phyloP scores from a whole-genome alignment of 2,797 vertebrate species.

The Paratrypauchen microcephalus region DNA sequence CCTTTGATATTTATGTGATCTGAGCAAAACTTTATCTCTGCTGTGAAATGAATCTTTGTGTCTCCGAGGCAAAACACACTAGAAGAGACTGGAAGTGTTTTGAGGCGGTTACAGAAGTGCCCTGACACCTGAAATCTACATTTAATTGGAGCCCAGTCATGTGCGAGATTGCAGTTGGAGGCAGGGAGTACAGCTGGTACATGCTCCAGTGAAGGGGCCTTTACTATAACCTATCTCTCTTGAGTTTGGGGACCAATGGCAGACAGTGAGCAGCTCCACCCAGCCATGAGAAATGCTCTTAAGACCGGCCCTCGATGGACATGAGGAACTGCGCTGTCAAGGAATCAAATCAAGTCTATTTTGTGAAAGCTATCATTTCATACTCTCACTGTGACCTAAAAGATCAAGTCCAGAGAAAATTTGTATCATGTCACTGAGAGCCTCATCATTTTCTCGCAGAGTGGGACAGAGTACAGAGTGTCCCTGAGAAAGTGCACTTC shows the following conservation, averaged over 20 bases:
- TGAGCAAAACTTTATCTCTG: slow-evolving; percentile 8
- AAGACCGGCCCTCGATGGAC: slow-evolving; percentile 32
- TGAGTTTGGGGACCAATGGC: slow-evolving; percentile 62
- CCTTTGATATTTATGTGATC: slow-evolving; percentile 12
- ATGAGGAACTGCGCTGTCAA: slow-evolving; percentile 35
- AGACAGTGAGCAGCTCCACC: slow-evolving; percentile 52
- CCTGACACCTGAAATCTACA: slow-evolving; percentile 57
- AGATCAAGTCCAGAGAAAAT: slow-evolving; percentile 2
- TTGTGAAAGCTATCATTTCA: slow-evolving; percentile 34
- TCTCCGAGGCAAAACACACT: not conserved
- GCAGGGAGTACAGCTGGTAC: slow-evolving; percentile 44
- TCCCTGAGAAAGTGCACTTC: not conserved
- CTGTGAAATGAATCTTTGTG: slow-evolving; percentile 18
- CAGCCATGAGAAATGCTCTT: slow-evolving; percentile 59
- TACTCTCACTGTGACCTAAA: slow-evolving; percentile 16
- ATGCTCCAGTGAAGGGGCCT: slow-evolving; percentile 47
- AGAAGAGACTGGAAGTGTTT: slow-evolving; percentile 24
- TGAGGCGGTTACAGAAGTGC: slow-evolving; percentile 23
- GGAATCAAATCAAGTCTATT: slow-evolving; percentile 31
- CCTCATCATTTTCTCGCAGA: not conserved
- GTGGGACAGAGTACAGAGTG: not conserved
- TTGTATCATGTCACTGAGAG: slow-evolving; percentile 3
- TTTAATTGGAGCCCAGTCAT: slow-evolving; percentile 61
- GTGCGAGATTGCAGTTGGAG: slow-evolving; percentile 56
- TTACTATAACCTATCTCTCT: slow-evolving; percentile 61